Percentiles rank a stretch among this genome's conserved stretches.
These are phyloP conservation scores for Enteromius radiatus DNA, from an alignment of 2,797 vertebrate species.

Conservation along the genomic window DNA sequence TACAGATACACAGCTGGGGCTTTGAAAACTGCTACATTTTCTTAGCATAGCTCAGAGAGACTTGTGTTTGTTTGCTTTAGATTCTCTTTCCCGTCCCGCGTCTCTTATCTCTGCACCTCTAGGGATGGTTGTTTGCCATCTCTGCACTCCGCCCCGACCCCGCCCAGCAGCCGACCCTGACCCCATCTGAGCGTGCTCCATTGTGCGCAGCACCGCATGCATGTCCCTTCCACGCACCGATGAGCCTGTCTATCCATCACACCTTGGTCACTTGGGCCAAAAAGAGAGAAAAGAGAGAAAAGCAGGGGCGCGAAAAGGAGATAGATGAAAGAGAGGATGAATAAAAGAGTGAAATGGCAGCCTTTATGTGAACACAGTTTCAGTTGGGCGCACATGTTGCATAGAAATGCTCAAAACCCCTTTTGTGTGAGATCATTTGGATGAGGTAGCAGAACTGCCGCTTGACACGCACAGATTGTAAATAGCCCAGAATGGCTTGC, in stretches of 20 bases:
- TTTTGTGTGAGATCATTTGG: conserved; percentile 36
- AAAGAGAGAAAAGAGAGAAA: conserved; percentile 37
- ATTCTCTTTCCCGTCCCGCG: conserved; percentile 39
- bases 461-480: conserved; percentile 40
- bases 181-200: conserved; percentile 70
- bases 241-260: conserved; percentile 66
- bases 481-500: conserved; percentile 12
- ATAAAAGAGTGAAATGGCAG: conserved; percentile 32
- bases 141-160: conserved; percentile 37
- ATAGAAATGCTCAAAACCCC: conserved; percentile 28
- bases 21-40: not conserved
- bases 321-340: conserved; percentile 11
- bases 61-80: conserved; percentile 46
- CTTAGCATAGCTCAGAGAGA: not conserved
- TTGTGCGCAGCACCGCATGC: conserved; percentile 73
- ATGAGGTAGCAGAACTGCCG: conserved; percentile 27
- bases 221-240: conserved; percentile 64
- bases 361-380: conserved; percentile 42
- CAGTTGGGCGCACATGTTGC: conserved; percentile 40
- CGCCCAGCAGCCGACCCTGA: conserved; percentile 64
- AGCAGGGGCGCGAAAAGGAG: conserved; percentile 31
- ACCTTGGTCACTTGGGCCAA: conserved; percentile 42
- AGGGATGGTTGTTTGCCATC: conserved; percentile 56
- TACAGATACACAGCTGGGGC: not conserved
- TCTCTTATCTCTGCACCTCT: conserved; percentile 61